Evolutionary conservation across 2,113 vertebrate species (phyloP), one percentile per base, ranked within the genome.

Genomic region (Megalops atlanticus): DNA sequence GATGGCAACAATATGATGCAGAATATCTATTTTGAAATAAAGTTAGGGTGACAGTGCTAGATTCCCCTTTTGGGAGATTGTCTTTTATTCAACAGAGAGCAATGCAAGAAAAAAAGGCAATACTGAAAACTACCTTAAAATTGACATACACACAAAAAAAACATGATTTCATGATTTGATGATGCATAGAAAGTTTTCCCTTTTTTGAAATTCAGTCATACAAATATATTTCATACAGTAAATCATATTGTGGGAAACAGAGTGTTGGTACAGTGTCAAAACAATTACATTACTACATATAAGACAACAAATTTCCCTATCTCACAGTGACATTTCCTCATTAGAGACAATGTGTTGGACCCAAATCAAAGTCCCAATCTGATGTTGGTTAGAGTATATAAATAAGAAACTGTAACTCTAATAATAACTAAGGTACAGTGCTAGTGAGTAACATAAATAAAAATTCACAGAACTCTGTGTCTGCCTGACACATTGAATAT

Each of bases 241-340:
- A 91, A 90, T 87, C 81, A 76, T 86, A 84, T 82, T 85, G 47
- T 68, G 79, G 58, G 82, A 85, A 88, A 80, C 76, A 18, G 75
- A 36, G 78, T 82, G 74, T 80, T 89, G 85, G 78, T 88, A 89
- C 91, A 92, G 91, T 92, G 90, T 92, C 86, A 88, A 81, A 87
- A 91, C 47, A 85, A 86, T 84, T 47, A 72, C 39, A 38, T 33
- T n/a, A 68, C 39, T 76, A 64, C 1, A 74, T 27, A 21, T 74
- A 75, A 35, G 47, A 75, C 36, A 68, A 49, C 69, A 47, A 80
- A 40, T 36, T 49, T 78, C 21, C 12, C 21, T 24, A 8, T 70
- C 24, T 81, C 80, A 81, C 80, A 81, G 72, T 81, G 72, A 81
- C 43, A 7, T 75, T 78, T 64, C n/a, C 27, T 81, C 27, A 75